Conservation (phyloP, 2,113 vertebrate genomes). For the Sinocyclocheilus maitianheensis region DNA sequence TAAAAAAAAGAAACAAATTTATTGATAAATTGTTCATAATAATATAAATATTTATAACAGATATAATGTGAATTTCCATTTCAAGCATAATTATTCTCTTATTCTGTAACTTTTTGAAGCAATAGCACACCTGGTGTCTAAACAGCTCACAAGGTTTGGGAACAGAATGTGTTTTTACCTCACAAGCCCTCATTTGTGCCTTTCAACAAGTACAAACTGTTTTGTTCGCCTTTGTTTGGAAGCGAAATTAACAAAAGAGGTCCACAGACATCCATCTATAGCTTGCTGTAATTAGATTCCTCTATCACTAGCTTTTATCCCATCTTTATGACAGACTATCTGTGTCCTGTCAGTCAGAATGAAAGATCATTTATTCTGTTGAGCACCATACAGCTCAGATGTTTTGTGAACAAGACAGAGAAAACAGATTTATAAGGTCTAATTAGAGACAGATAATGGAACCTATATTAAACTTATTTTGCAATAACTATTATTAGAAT, state of each 20-base stretch:
- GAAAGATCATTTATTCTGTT: neutral
- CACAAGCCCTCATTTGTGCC: neutral
- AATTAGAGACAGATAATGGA: neutral
- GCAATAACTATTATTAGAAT: neutral
- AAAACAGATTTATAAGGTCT: too few species aligned
- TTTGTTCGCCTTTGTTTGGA: neutral
- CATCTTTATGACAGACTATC: constrained; percentile 13
- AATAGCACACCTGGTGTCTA: too few species aligned
- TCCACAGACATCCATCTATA: neutral
- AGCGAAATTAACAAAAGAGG: neutral
- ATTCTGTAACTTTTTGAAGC: too few species aligned
- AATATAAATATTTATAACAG: too few species aligned
- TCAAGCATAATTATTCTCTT: too few species aligned
- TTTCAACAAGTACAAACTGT: constrained; percentile 9
- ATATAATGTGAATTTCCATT: too few species aligned
- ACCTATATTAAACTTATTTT: neutral
- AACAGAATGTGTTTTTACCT: neutral
- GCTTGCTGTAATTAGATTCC: constrained; percentile 28
- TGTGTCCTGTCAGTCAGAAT: constrained; percentile 1
- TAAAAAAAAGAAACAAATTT: too few species aligned
- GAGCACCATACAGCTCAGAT: neutral
- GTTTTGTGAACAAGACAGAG: neutral
- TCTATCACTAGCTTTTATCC: neutral
- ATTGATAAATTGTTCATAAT: too few species aligned
- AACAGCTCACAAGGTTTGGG: too few species aligned